Evolutionary conservation across 2,113 vertebrate genomes (phyloP).

Genomic region (Thalassoma bifasciatum): DNA sequence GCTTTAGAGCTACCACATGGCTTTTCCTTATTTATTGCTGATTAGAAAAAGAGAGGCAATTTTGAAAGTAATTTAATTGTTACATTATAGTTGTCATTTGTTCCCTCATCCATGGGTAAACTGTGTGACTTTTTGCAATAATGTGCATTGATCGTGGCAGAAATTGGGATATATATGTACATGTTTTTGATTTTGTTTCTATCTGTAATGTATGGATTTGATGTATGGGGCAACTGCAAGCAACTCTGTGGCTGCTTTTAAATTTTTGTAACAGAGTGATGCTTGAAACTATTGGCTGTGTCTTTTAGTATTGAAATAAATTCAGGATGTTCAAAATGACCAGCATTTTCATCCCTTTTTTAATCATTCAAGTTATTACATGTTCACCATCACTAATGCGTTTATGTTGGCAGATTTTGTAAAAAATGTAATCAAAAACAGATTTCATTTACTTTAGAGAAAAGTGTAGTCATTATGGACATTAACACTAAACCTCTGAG

Average conservation of each 20-base stretch:
- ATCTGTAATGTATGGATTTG: too few relatives aligned
- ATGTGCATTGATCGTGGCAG: too few relatives aligned
- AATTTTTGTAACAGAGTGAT: constrained; percentile 18
- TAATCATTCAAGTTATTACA: too few relatives aligned
- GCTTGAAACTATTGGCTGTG: too few relatives aligned
- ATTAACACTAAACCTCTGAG: constrained; percentile 66
- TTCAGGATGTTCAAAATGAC: too few relatives aligned
- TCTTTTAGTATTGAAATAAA: too few relatives aligned
- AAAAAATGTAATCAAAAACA: too few relatives aligned
- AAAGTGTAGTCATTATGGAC: constrained; percentile 32
- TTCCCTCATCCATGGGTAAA: neutral
- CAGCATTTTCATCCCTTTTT: too few relatives aligned
- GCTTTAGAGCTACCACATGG: constrained; percentile 8
- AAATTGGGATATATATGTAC: neutral
- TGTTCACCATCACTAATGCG: too few relatives aligned
- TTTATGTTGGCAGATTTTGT: too few relatives aligned
- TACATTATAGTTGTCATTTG: neutral
- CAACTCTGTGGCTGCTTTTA: too few relatives aligned
- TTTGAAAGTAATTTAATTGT: neutral
- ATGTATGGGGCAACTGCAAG: neutral
- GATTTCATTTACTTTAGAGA: constrained; percentile 52
- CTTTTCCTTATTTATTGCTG: constrained; percentile 17
- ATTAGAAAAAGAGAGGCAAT: constrained; percentile 19
- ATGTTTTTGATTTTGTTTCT: neutral
- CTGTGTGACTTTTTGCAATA: neutral